Evolutionary conservation across 2,888 invertebrate species (phyloP), one percentile per base, ranked within the genome.

Genomic region (Noctua pronuba): DNA sequence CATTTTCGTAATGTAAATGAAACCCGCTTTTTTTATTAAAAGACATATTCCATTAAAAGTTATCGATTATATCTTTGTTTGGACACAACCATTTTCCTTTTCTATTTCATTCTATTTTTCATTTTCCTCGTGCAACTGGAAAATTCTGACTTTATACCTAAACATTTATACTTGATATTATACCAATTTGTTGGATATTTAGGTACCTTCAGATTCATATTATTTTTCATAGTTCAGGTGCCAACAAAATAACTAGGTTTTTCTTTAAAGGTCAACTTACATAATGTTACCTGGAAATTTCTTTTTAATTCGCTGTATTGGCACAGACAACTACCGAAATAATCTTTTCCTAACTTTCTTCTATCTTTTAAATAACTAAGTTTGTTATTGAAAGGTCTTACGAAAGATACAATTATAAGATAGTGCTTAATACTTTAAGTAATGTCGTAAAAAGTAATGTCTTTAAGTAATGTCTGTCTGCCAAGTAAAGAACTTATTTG

Each of bases 401-500:
- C 24, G 1, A 60, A 75, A 65, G 35, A 69, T 75, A 68, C 10
- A 75, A 69, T 73, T 80, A 68, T 73, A 8, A 46, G 46, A 73
- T 44, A 79, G 16, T 62, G 24, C 5, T 72, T 72, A 28, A 66
- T 60, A 72, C 18, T 52, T 66, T 41, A 41, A 35, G 41, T 55
- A 21, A 64, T 78, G 65, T 58, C 46, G 21, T 71, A 55, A 58
- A 72, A 71, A 35, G 41, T 55, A 21, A 64, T 78, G 65, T 58
- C 46, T 16, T 71, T 46, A 58, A 72, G n/a, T n/a, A 71, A 58
- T 21, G 28, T 52, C 24, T 44, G 21, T n/a, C 49, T 21, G 52
- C 69, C 44, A 52, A 52, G 28, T 64, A 44, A 41, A 35, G 24
- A 55, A 46, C 35, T 66, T 24, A 55, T 73, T 76, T 4, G 28